phyloP scores from a whole-genome alignment of 1,140 invertebrate genomes.

The Araneus ventricosus region DNA sequence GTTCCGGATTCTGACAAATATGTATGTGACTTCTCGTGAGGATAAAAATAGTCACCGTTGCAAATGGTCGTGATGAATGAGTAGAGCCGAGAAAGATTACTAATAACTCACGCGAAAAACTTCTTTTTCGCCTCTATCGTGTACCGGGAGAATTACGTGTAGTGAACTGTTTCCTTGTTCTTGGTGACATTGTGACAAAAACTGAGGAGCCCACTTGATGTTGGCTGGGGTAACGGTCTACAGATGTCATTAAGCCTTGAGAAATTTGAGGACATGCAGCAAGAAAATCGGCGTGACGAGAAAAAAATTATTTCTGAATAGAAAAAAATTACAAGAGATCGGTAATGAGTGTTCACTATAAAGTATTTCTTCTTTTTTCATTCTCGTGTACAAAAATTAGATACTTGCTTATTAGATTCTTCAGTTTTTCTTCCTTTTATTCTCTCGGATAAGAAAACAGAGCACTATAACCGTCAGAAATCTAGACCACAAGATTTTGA shows the following conservation, averaged over 20 bases:
- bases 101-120: slow-evolving; percentile 27
- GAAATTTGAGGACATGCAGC: neutral
- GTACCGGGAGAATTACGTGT: neutral
- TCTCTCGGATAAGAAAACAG: too few relatives aligned
- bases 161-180: neutral
- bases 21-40: neutral
- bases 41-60: slow-evolving; percentile 32
- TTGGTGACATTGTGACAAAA: neutral
- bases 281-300: neutral
- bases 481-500: too few relatives aligned
- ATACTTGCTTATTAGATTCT: too few relatives aligned
- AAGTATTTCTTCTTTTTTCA: too few relatives aligned
- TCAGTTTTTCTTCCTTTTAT: too few relatives aligned
- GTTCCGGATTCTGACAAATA: slow-evolving; percentile 46
- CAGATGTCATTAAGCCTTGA: neutral
- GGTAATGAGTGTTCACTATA: neutral
- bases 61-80: slow-evolving; percentile 51
- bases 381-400: too few relatives aligned
- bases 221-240: neutral
- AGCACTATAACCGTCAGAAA: too few relatives aligned
- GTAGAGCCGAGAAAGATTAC: neutral
- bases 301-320: neutral
- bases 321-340: neutral
- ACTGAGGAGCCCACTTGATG: neutral
- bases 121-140: neutral